Evolutionary conservation across 2,888 invertebrate genomes (phyloP).

Genomic region (Epinotia ramella): DNA sequence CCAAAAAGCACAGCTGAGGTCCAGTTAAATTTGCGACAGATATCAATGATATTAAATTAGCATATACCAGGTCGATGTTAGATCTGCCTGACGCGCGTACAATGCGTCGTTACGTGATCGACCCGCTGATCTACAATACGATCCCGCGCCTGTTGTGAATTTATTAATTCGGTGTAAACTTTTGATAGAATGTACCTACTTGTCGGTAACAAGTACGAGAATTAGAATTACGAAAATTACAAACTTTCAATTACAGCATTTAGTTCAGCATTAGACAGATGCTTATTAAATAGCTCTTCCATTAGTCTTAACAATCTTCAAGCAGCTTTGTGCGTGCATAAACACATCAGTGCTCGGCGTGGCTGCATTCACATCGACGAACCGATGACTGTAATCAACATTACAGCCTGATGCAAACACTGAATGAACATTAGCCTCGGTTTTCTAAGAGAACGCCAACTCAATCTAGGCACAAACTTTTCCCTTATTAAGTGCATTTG

Average conservation of each 20-base stretch:
- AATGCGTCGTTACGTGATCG: too few relatives aligned
- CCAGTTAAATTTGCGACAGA: not conserved
- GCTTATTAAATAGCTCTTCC: conserved; percentile 46
- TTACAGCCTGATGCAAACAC: conserved; percentile 70
- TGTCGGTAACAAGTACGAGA: not conserved
- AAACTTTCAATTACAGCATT: conserved; percentile 24
- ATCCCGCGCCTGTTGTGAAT: not conserved
- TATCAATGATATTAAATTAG: conserved; percentile 1
- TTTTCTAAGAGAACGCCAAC: conserved; percentile 63
- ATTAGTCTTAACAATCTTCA: conserved; percentile 43
- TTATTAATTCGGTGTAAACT: not conserved
- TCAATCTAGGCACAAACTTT: conserved; percentile 50
- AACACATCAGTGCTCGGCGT: conserved; percentile 63
- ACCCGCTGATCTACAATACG: not conserved
- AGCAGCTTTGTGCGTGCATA: conserved; percentile 62
- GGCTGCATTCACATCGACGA: conserved; percentile 62
- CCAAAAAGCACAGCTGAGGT: conserved; percentile 8
- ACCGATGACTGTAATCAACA: conserved; percentile 75
- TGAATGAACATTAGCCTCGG: conserved; percentile 71
- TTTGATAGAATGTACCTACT: not conserved
- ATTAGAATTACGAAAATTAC: not conserved
- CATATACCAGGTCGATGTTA: too few relatives aligned
- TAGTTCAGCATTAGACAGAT: conserved; percentile 39
- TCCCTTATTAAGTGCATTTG: conserved; percentile 18
- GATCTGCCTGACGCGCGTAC: too few relatives aligned